Conservation (phyloP, 23 tunicate genomes). For the Phallusia fumigata region DNA sequence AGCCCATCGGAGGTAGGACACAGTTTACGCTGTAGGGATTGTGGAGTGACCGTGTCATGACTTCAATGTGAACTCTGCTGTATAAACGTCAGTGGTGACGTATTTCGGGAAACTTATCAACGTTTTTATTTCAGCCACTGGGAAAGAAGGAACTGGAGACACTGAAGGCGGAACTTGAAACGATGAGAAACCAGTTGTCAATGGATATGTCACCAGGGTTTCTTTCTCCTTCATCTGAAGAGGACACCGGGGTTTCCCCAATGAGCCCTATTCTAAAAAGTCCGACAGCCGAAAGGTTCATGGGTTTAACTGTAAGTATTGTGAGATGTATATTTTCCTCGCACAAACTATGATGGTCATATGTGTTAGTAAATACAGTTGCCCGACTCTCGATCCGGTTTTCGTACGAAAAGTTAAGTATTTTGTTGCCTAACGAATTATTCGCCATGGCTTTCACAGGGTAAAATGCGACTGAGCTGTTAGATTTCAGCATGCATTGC, state of each 20-base stretch:
- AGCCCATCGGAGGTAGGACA: constrained; percentile 56
- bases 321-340: not conserved
- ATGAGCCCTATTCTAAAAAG: constrained; percentile 69
- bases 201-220: constrained; percentile 54
- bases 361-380: no score
- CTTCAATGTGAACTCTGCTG: not conserved
- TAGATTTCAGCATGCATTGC: no score
- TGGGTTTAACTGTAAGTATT: not conserved
- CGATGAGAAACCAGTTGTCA: constrained; percentile 56
- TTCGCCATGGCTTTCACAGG: no score
- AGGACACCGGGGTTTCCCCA: constrained; percentile 10
- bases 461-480: no score
- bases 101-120: not conserved
- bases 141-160: constrained; percentile 65
- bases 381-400: no score
- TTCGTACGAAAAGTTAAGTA: no score
- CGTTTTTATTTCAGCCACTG: no score
- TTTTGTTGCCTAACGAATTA: no score
- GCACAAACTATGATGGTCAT: no score
- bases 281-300: constrained; percentile 15
- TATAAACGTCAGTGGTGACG: no score
- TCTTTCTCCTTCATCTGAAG: constrained; percentile 63
- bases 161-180: constrained; percentile 51
- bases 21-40: no score
- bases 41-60: not conserved